phyloP scores from a whole-genome alignment of 2,797 vertebrate species.

The Hydrolagus colliei region DNA sequence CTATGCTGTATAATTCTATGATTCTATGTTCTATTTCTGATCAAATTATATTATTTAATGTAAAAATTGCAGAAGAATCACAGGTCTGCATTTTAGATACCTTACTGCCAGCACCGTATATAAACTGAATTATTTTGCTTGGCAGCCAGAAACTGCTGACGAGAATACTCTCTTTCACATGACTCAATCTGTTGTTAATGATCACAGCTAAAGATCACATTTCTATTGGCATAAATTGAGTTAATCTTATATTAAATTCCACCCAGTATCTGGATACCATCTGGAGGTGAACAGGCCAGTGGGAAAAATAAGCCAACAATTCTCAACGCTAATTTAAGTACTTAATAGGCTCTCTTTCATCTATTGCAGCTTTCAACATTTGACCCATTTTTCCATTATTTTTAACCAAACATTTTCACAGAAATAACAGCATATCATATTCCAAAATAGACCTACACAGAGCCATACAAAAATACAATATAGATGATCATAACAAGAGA shows the following conservation, averaged over 20 bases:
- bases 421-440: background rate
- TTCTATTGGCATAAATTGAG: slow-evolving; percentile 12
- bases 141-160: background rate
- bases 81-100: background rate
- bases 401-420: background rate
- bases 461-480: background rate
- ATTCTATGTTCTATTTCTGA: too few species aligned
- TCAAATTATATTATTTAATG: background rate
- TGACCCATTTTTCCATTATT: slow-evolving; percentile 19
- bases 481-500: slow-evolving; percentile 7
- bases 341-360: slow-evolving; percentile 20
- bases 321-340: slow-evolving; percentile 4
- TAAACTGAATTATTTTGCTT: slow-evolving; percentile 13
- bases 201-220: slow-evolving; percentile 10
- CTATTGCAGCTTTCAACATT: slow-evolving; percentile 5
- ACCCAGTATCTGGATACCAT: slow-evolving; percentile 26
- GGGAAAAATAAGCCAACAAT: slow-evolving; percentile 20
- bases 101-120: background rate
- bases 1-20: too few species aligned
- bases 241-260: slow-evolving; percentile 22
- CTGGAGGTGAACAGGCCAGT: slow-evolving; percentile 10
- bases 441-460: background rate
- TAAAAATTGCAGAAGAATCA: background rate
- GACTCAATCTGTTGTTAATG: slow-evolving; percentile 26
- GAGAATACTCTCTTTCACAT: background rate